Evolutionary conservation across 2,113 vertebrate genomes (phyloP).

Genomic region (Neodon shergylaensis): DNA sequence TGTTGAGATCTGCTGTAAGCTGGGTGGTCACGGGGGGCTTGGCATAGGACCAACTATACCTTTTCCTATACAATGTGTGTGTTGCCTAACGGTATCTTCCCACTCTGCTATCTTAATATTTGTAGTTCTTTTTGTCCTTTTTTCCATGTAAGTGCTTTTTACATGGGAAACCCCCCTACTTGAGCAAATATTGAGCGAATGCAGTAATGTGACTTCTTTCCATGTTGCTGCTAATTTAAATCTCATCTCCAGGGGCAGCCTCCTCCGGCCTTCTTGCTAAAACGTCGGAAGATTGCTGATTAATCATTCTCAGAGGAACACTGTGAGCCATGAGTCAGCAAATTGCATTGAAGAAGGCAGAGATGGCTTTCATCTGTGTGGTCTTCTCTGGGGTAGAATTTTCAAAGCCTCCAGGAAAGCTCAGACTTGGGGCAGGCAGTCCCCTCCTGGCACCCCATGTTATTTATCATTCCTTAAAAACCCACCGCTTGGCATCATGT

Average conservation of each 20-base stretch:
- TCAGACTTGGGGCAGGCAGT: background rate
- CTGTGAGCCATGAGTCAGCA: conserved; percentile 68
- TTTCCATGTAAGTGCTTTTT: conserved; percentile 24
- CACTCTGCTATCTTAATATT: background rate
- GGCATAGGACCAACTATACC: background rate
- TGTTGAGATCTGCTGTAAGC: background rate
- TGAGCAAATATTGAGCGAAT: conserved; percentile 16
- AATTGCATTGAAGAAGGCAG: conserved; percentile 45
- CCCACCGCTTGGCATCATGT: background rate
- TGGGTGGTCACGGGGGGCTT: background rate
- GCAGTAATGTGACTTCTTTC: conserved; percentile 36
- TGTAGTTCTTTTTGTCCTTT: background rate
- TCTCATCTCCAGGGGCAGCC: background rate
- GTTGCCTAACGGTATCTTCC: background rate
- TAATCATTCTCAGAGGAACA: conserved; percentile 49
- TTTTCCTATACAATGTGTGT: background rate
- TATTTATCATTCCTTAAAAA: conserved; percentile 5
- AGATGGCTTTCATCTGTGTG: background rate
- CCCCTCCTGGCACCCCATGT: background rate
- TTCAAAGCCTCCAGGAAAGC: conserved; percentile 5
- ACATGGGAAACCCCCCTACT: background rate
- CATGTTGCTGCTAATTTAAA: conserved; percentile 38
- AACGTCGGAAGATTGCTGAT: conserved; percentile 54
- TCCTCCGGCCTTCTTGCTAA: conserved; percentile 57
- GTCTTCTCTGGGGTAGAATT: background rate